Evolutionary conservation across 2,113 vertebrate genomes (phyloP).

Genomic region (Aleadryas rufinucha): DNA sequence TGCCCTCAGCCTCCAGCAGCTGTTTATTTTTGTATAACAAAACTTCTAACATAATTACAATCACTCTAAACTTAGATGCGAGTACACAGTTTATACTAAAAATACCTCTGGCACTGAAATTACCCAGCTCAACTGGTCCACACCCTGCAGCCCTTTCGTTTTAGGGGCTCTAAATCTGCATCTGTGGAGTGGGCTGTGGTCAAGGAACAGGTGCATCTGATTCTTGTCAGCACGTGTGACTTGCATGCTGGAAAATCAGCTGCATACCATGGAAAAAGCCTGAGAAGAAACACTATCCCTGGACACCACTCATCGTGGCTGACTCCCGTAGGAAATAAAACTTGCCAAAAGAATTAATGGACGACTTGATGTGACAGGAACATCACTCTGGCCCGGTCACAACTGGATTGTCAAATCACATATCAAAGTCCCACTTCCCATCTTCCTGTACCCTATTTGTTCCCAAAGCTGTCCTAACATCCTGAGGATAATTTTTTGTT

Average conservation of each 20-base stretch:
- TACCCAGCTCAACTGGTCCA: background rate
- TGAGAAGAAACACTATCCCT: background rate
- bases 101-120: background rate
- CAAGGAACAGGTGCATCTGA: slow-evolving; percentile 14
- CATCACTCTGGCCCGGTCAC: background rate
- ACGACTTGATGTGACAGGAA: background rate
- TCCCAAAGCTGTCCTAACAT: background rate
- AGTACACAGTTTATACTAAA: slow-evolving; percentile 11
- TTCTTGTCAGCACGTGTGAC: background rate
- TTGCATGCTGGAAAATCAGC: background rate
- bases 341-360: background rate
- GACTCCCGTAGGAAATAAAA: background rate
- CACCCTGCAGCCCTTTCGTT: background rate
- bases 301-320: background rate
- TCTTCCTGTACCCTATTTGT: background rate
- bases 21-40: slow-evolving; percentile 28
- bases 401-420: background rate
- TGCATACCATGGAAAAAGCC: background rate
- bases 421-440: background rate
- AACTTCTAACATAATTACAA: slow-evolving; percentile 33
- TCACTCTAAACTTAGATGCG: background rate
- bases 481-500: background rate
- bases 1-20: background rate
- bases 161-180: background rate
- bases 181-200: background rate